Evolutionary conservation across 2,888 invertebrate genomes (phyloP), one percentile per base, ranked within the genome.

Genomic region (Epistrophe grossulariae): DNA sequence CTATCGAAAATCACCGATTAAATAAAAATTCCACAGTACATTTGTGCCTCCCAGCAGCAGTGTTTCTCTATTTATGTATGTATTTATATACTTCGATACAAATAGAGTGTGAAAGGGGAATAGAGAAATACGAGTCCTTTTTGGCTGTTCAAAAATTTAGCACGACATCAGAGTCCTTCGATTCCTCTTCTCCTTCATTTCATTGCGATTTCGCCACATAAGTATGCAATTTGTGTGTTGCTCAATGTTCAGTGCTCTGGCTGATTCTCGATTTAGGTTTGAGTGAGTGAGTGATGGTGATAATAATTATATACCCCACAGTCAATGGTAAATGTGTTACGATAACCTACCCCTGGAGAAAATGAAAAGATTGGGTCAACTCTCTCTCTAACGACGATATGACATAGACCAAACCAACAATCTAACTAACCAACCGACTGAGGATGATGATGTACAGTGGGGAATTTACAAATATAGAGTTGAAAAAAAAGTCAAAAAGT

Each of bases 261-360:
- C 7, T 55, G 45, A 48, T 45, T 68, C 43, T 57, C 13, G 35
- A 24, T 19, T n/a, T 38, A 17, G 38, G 59, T 38, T 35, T 38
- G 38, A 60, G 59, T 60, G 11, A 60, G 60, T 60, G 60, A 60
- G 59, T 43, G 62, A 24, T 81, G 74, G n/a, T 60, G 74, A 72
- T 72, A 79, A 76, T 79, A 83, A 87, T 87, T 83, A 83, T 83
- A 83, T 76, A 59, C 87, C 73, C 81, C 64, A 66, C 82, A 83
- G 87, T 87, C 87, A 83, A 79, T 87, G 70, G 83, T 83, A 72
- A 87, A 83, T 83, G 87, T 79, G 71, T 87, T 76, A 79, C 87
- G 87, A 87, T 87, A 87, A 87, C 83, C 83, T 79, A 72, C 57
- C 66, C 73, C 59, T 48, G 60, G 76, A 64, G 52, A 40, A 55